Evolutionary conservation across 2,113 vertebrate species (phyloP), one percentile per base, ranked within the genome.

Genomic region (Osmerus eperlanus): DNA sequence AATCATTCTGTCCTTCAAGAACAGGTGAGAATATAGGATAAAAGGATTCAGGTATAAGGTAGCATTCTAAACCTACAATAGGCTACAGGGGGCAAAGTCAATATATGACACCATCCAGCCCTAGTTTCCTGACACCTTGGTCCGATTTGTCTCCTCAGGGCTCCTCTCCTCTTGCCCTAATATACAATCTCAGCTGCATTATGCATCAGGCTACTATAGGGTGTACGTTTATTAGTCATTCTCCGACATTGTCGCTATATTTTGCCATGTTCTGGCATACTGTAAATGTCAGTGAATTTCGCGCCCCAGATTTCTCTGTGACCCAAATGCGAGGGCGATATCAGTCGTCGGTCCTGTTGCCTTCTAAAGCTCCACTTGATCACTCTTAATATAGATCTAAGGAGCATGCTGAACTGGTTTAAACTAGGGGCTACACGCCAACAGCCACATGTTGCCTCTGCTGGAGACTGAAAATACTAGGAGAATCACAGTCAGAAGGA

Each of bases 381-480:
- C 32, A 41, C 13, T 70, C 47, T 25, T 68, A 59, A 68, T 76
- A 72, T 65, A 75, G 62, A 72, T 60, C 15, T 72, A 11, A 67
- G 16, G 62, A 52, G 55, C 21, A 13, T 55, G 15, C 25, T 54
- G 21, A 55, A 55, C 62, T 70, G 53, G 32, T 51, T 65, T 41
- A 51, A 65, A 65, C 64, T 65, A 21, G 64, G 64, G 16, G 41
- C 41, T 11, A 47, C 64, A 29, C 28, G 64, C 64, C 41, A 65
- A 18, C 32, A 19, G 64, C 64, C n/a, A 21, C 19, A 19, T 21
- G 58, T 60, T 23, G 21, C 19, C 18, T n/a, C 41, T 9, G 47
- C 36, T 65, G 41, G 64, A 47, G 64, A 21, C n/a, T 14, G 15
- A 51, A 47, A 47, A 47, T 47, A 47, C 1, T 47, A 11, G 9